A percentile compares a stretch with the other conserved stretches of the same genome.
Conservation (phyloP, 2,113 vertebrate genomes). For the Donacobius atricapilla region DNA sequence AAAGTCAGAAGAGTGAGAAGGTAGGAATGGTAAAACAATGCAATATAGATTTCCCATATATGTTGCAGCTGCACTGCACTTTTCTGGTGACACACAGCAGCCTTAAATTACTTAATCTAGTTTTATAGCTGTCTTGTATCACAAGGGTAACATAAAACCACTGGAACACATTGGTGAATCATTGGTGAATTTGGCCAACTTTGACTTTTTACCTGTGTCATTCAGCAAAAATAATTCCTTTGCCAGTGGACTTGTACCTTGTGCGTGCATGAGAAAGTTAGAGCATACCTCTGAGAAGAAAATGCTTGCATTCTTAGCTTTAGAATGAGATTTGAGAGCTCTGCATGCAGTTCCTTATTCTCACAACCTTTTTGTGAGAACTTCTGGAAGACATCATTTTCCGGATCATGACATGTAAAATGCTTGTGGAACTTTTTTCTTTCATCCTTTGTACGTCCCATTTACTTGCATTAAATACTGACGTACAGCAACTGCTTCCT, state of each 20-base stretch:
- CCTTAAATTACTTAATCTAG: background rate
- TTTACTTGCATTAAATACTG: background rate
- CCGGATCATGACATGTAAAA: background rate
- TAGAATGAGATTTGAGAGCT: background rate
- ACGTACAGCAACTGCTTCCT: background rate
- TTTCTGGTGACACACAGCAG: background rate
- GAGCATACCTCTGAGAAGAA: background rate
- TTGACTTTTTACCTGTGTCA: background rate
- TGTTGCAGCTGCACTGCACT: background rate
- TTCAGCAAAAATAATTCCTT: background rate
- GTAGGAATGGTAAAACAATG: background rate
- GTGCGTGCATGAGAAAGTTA: background rate
- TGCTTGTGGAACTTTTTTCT: background rate
- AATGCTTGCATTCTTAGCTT: background rate
- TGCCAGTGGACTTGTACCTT: background rate
- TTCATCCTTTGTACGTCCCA: background rate
- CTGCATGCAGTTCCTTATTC: background rate
- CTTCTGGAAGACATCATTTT: background rate
- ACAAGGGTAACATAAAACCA: background rate
- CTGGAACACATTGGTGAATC: background rate
- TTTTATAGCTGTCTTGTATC: conserved; percentile 18
- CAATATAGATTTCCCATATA: background rate
- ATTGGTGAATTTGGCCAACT: background rate
- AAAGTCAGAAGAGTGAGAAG: background rate
- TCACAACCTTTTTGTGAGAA: background rate